A percentile compares a stretch with the other conserved stretches of the same genome.
These are phyloP conservation scores for Timandra comae DNA, from an alignment of 2,888 invertebrate species.

Conservation along the genomic window DNA sequence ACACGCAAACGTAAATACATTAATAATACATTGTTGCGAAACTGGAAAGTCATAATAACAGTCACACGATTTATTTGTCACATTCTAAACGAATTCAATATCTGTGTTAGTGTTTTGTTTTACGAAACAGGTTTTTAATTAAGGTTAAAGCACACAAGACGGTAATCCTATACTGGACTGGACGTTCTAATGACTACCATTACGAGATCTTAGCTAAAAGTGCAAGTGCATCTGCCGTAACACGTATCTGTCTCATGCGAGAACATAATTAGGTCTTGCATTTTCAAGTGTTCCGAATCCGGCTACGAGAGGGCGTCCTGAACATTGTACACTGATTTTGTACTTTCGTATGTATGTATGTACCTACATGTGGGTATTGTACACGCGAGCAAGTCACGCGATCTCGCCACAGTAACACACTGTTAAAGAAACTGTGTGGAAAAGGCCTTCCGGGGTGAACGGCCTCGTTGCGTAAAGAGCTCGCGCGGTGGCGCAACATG, in stretches of 20 bases:
- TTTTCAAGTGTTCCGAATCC: conserved; percentile 44
- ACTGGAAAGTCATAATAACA: not conserved
- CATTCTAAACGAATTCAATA: too few relatives aligned
- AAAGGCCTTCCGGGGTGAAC: conserved; percentile 76
- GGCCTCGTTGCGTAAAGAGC: conserved; percentile 72
- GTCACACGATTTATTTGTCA: not conserved
- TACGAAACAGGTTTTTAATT: too few relatives aligned
- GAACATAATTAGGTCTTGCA: conserved; percentile 50
- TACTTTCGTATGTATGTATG: conserved; percentile 2
- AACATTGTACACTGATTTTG: conserved; percentile 4
- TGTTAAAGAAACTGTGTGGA: conserved; percentile 72
- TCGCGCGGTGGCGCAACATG: conserved; percentile 57
- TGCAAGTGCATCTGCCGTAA: conserved; percentile 33
- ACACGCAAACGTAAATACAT: conserved; percentile 1
- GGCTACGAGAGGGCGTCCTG: conserved; percentile 41
- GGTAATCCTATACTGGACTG: too few relatives aligned
- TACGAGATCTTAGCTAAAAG: conserved; percentile 20
- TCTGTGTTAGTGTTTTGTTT: too few relatives aligned
- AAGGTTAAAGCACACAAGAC: too few relatives aligned
- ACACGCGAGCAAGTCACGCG: conserved; percentile 69
- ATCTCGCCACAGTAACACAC: conserved; percentile 66
- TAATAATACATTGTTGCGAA: not conserved
- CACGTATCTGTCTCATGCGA: conserved; percentile 41
- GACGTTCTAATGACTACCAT: conserved; percentile 10
- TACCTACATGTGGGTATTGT: conserved; percentile 28